Conservation (phyloP, 2,113 vertebrate genomes). For the Synodontis membranacea region DNA sequence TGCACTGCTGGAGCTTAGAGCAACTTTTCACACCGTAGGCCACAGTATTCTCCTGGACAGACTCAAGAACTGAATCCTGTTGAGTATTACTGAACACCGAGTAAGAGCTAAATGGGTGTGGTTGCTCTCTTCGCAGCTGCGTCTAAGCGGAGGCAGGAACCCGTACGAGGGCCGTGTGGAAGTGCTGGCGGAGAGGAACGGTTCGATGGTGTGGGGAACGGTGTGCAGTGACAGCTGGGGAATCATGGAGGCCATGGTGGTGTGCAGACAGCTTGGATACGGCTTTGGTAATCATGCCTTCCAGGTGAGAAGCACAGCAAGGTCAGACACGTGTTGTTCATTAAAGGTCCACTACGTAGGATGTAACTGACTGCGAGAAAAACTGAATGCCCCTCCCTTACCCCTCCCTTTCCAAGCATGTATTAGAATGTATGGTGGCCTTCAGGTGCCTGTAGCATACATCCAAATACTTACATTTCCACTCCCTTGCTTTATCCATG, state of each 20-base stretch:
- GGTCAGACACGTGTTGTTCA: neutral
- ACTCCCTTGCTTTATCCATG: no score
- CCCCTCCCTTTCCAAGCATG: no score
- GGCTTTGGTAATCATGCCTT: conserved; percentile 90
- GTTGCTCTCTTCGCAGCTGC: conserved; percentile 71
- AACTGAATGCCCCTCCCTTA: no score
- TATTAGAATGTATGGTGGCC: no score
- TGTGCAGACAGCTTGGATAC: conserved; percentile 89
- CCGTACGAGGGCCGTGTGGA: conserved; percentile 90
- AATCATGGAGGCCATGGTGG: conserved; percentile 92
- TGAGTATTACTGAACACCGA: neutral
- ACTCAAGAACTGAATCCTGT: neutral
- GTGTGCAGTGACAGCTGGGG: conserved; percentile 92
- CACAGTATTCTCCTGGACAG: neutral
- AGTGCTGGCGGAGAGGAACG: conserved; percentile 82
- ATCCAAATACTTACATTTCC: no score
- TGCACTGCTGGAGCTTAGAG: neutral
- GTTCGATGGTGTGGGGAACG: conserved; percentile 84
- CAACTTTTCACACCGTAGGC: neutral
- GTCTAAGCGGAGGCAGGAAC: conserved; percentile 85
- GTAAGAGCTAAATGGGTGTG: neutral
- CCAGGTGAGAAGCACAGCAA: conserved; percentile 75
- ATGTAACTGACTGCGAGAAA: no score
- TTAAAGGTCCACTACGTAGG: no score
- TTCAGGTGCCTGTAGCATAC: no score